phyloP scores from a whole-genome alignment of 2,113 vertebrate species.

The Rhipidura dahli region DNA sequence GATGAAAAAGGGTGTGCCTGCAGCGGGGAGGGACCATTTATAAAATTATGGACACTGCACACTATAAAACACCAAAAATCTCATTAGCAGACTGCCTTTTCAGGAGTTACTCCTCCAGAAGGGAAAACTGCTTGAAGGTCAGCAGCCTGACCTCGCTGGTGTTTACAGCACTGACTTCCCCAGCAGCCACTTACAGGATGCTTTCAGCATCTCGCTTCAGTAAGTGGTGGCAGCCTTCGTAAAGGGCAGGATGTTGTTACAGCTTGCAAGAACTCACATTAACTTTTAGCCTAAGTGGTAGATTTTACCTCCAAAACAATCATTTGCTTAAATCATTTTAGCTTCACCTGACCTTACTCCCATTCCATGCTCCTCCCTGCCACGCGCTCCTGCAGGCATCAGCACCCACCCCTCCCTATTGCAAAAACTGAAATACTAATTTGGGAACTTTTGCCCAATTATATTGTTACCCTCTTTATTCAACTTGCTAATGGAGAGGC shows the following conservation, averaged over 20 bases:
- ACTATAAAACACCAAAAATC: not conserved
- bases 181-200: not conserved
- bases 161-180: not conserved
- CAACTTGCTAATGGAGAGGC: not conserved
- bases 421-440: not conserved
- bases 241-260: not conserved
- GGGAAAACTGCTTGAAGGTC: not conserved
- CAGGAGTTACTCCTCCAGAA: not conserved
- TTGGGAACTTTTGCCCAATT: not conserved
- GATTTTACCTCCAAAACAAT: not conserved
- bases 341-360: not conserved
- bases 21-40: not conserved
- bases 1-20: not conserved
- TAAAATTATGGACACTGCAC: not conserved
- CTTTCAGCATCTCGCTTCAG: not conserved
- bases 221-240: not conserved
- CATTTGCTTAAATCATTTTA: not conserved
- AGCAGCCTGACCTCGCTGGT: not conserved
- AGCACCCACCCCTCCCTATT: not conserved
- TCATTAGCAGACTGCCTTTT: not conserved
- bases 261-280: not conserved
- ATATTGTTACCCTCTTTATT: not conserved
- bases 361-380: not conserved
- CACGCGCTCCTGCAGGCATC: fast-evolving
- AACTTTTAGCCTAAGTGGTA: not conserved